Percentiles rank a stretch among this genome's conserved stretches.
Evolutionary conservation across 2,113 vertebrate genomes (phyloP).

Genomic region (Menidia beryllina): DNA sequence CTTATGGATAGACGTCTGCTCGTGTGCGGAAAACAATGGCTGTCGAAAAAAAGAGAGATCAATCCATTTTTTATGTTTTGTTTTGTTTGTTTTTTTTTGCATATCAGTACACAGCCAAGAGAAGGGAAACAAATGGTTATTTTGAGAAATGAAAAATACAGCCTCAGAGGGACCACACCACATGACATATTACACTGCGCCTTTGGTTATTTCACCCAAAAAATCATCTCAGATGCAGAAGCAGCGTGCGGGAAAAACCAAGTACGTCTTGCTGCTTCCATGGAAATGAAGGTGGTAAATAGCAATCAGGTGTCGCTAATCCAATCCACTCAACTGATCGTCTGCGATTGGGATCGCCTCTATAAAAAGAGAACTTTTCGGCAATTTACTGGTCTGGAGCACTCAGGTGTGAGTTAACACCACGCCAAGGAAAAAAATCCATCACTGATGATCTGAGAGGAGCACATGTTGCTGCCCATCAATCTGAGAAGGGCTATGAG

Average conservation of each 20-base stretch:
- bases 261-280: not conserved
- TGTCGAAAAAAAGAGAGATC: not conserved
- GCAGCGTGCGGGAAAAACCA: not conserved
- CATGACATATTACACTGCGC: too few species aligned
- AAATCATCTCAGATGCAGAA: not conserved
- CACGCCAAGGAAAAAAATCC: not conserved
- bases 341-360: not conserved
- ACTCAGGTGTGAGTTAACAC: not conserved
- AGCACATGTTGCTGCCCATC: too few species aligned
- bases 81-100: too few species aligned
- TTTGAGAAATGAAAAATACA: too few species aligned
- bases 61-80: too few species aligned
- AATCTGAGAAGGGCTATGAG: too few species aligned
- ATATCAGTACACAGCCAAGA: too few species aligned
- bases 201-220: not conserved
- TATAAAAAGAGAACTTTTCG: not conserved
- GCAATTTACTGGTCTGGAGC: not conserved
- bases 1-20: not conserved
- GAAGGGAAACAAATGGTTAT: too few species aligned
- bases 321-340: too few species aligned
- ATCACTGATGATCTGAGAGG: too few species aligned
- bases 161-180: not conserved
- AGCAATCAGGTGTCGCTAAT: not conserved
- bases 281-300: not conserved
- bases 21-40: not conserved